phyloP scores from a whole-genome alignment of 2,888 invertebrate genomes.

The Amphipyra berbera region DNA sequence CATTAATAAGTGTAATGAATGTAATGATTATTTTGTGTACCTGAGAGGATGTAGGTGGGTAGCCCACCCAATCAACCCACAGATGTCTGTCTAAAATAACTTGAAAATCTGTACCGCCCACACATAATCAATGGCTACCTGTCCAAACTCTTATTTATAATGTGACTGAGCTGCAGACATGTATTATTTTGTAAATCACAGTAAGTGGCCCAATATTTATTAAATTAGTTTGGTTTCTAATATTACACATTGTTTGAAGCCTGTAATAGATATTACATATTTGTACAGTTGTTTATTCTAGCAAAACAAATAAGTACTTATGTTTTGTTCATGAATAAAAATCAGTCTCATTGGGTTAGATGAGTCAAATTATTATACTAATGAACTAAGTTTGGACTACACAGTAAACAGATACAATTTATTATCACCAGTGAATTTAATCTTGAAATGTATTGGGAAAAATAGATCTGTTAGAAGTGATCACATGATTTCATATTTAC shows the following conservation, averaged over 20 bases:
- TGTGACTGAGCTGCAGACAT: conserved; percentile 40
- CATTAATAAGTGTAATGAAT: conserved; percentile 12
- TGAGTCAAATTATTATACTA: not conserved
- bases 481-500: too few relatives aligned
- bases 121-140: conserved; percentile 63
- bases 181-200: conserved; percentile 40
- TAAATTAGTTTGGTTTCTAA: not conserved
- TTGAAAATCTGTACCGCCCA: conserved; percentile 62
- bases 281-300: conserved; percentile 2
- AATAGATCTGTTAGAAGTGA: too few relatives aligned
- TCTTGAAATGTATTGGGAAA: too few relatives aligned
- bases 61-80: conserved; percentile 51
- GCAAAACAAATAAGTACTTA: not conserved
- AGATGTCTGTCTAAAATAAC: conserved; percentile 51
- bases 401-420: too few relatives aligned
- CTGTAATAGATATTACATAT: not conserved
- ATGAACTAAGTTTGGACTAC: too few relatives aligned
- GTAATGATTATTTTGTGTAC: conserved; percentile 35
- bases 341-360: not conserved
- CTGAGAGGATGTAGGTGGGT: conserved; percentile 50
- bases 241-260: not conserved
- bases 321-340: not conserved
- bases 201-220: conserved; percentile 36
- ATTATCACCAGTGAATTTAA: too few relatives aligned
- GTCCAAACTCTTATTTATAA: conserved; percentile 26